These are phyloP conservation scores for Anisognathus igniventris DNA, from an alignment of 2,797 vertebrate species.

Conservation along the genomic window DNA sequence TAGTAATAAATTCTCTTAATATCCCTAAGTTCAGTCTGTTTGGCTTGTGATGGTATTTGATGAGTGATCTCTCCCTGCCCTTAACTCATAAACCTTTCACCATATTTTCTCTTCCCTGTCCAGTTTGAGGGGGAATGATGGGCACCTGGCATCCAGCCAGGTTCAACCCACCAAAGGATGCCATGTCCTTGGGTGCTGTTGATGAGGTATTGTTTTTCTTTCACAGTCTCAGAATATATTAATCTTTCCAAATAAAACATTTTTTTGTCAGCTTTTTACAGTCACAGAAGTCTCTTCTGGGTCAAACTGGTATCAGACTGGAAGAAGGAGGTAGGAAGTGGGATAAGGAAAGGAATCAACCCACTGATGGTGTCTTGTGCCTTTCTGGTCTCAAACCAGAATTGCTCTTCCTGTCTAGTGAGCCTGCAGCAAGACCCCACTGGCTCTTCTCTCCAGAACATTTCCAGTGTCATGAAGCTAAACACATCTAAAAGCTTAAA, in stretches of 20 bases:
- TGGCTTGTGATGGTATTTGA: not conserved
- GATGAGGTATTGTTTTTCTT: not conserved
- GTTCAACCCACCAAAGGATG: not conserved
- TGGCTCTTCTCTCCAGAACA: not conserved
- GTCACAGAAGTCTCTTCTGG: not conserved
- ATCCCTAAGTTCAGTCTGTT: not conserved
- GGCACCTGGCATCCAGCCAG: not conserved
- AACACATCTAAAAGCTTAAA: not conserved
- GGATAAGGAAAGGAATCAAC: not conserved
- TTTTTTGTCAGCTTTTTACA: not conserved
- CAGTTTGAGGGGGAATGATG: not conserved
- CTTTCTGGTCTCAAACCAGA: not conserved
- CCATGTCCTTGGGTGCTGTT: not conserved
- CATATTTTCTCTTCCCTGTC: not conserved
- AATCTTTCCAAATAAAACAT: not conserved
- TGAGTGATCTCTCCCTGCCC: not conserved
- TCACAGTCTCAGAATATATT: not conserved
- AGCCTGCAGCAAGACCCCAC: not conserved
- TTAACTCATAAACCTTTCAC: not conserved
- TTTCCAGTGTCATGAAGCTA: not conserved
- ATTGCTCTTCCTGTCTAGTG: not conserved
- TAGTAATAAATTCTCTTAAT: not conserved
- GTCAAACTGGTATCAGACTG: not conserved
- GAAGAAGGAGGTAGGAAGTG: not conserved
- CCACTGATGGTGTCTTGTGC: not conserved